Base-by-base conservation (phyloP, 1,140 invertebrate genomes). In the Drosophila murphyi region DNA sequence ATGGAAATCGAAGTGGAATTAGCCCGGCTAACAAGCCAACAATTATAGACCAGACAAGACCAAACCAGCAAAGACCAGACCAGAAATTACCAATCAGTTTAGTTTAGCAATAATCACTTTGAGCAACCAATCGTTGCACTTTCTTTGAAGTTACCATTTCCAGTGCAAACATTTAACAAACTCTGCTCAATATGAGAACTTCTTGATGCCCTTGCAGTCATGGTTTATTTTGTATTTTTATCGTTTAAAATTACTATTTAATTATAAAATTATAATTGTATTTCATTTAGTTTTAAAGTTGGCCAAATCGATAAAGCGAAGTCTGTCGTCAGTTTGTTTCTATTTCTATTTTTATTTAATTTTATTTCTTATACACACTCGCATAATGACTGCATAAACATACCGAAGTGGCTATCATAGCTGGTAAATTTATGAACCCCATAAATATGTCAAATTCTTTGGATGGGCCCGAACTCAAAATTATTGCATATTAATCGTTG, bases 401-500 rank as follows among this genome's bases (percentile, higher is more conserved):
- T 28, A 12, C 45, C 51, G 60, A 55, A n/a, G 39, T 29, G 62
- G 43, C 57, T 68, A 78, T 87, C 78, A 85, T 88, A 87, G 82
- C 83, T 73, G 48, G 12, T 8, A 73, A 69, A 87, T 87, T 88
- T 87, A 87, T 88, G 82, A 79, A 20, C 72, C 83, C 71, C 82
- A 87, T 87, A 87, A 87, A 87, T 82, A 87, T 87, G 82, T 87
- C 83, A 68, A 82, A 87, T 87, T 87, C 82, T 88, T 87, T 88
- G 62, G 76, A 87, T 82, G 60, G 82, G 72, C 50, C 63, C 71
- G 59, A 34, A 32, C 67, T 34, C 47, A 41, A 20, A 63, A 56
- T 56, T 63, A n/a, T 76, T 75, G 31, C 65, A 80, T 69, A 63
- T 74, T 62, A 67, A 67, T 68, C 51, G 28, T 56, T 34, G 7